Evolutionary conservation across 2,113 vertebrate species (phyloP).

Genomic region (Callaeas wilsoni): DNA sequence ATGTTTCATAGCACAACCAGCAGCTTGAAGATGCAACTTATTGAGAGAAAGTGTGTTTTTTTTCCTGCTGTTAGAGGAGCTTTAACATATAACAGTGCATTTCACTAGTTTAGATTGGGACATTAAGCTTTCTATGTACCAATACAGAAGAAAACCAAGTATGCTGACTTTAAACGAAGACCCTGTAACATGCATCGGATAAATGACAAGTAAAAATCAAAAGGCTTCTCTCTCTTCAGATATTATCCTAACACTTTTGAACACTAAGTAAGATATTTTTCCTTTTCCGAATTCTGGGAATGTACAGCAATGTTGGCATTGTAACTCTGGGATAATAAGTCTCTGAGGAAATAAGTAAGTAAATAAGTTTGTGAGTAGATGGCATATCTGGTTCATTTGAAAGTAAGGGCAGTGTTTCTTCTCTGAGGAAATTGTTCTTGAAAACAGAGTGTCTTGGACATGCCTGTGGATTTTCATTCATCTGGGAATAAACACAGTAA

Average conservation of each 20-base stretch:
- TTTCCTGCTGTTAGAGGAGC: background rate
- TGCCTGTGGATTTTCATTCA: background rate
- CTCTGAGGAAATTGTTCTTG: background rate
- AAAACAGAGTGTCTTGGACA: background rate
- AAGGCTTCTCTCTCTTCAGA: background rate
- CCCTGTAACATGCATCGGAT: background rate
- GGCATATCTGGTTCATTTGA: background rate
- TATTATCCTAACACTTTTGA: background rate
- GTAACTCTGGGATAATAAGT: background rate
- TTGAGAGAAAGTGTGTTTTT: background rate
- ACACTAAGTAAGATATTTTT: background rate
- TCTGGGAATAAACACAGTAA: background rate
- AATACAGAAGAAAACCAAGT: background rate
- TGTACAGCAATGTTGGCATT: background rate
- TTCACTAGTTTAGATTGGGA: background rate
- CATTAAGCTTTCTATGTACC: background rate
- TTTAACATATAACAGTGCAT: background rate
- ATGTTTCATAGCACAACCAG: background rate
- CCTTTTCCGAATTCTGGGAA: background rate
- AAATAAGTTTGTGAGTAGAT: background rate
- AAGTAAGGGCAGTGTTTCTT: background rate
- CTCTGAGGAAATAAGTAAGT: background rate
- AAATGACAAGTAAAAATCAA: background rate
- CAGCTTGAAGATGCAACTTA: background rate
- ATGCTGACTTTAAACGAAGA: background rate